Percentiles rank a stretch among this genome's conserved stretches.
These are phyloP conservation scores for Anoplius nigerrimus DNA, from an alignment of 2,888 invertebrate genomes.

Conservation along the genomic window DNA sequence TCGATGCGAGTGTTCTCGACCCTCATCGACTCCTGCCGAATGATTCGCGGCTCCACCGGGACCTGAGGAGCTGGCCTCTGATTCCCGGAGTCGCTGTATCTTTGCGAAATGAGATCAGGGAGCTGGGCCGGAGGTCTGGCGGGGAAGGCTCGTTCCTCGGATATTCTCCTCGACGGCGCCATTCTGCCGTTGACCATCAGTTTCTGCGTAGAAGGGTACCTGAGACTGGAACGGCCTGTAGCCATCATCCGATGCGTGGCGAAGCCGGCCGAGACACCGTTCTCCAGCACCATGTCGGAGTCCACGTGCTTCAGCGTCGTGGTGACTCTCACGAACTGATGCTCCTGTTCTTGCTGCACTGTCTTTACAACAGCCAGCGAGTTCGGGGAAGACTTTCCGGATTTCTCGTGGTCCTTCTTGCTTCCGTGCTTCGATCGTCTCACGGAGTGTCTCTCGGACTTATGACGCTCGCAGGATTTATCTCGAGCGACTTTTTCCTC, in stretches of 20 bases:
- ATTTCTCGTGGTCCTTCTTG: constrained; percentile 58
- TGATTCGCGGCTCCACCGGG: constrained; percentile 67
- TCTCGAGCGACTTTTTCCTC: constrained; percentile 51
- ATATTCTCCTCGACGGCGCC: constrained; percentile 63
- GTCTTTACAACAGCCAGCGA: constrained; percentile 52
- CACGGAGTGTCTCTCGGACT: constrained; percentile 64
- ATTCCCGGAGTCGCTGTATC: constrained; percentile 69
- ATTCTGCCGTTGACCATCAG: constrained; percentile 75
- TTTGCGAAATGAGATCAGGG: constrained; percentile 66
- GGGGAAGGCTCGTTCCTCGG: constrained; percentile 58
- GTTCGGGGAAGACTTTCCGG: constrained; percentile 53
- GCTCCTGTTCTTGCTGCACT: constrained; percentile 48
- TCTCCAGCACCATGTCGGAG: constrained; percentile 57
- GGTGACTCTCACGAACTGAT: constrained; percentile 47
- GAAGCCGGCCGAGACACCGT: constrained; percentile 61
- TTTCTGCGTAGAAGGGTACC: constrained; percentile 76
- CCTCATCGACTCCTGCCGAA: constrained; percentile 69
- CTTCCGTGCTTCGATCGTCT: constrained; percentile 62
- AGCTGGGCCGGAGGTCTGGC: constrained; percentile 63
- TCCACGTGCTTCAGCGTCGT: constrained; percentile 51
- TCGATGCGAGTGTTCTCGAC: constrained; percentile 61
- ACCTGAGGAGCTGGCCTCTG: constrained; percentile 70
- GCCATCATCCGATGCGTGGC: constrained; percentile 66
- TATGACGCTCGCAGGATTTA: constrained; percentile 58
- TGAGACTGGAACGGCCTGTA: constrained; percentile 75